A percentile compares a stretch with the other conserved stretches of the same genome.
Conservation (phyloP, 2,888 invertebrate genomes). For the Leptopilina drosophilae region DNA sequence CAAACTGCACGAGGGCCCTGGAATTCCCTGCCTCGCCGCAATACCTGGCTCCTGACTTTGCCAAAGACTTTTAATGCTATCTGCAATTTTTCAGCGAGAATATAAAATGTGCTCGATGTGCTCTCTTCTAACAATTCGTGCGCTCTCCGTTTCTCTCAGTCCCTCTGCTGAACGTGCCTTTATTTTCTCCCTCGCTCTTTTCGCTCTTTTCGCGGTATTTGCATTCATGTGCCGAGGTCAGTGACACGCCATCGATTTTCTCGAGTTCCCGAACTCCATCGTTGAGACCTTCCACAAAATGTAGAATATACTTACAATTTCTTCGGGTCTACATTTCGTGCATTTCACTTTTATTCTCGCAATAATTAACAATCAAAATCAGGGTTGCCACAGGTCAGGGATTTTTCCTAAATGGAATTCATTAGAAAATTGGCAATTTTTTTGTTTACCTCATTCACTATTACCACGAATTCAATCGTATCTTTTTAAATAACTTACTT, state of each 20-base stretch:
- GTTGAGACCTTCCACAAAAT: slow-evolving; percentile 34
- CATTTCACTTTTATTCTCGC: neutral
- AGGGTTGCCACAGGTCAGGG: no score
- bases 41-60: slow-evolving; percentile 15
- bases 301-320: slow-evolving; percentile 31
- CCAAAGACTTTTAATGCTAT: slow-evolving; percentile 7
- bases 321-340: neutral
- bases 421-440: no score
- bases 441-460: no score
- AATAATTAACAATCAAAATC: neutral
- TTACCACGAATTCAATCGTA: no score
- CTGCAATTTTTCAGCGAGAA: slow-evolving; percentile 32
- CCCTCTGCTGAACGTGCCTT: slow-evolving; percentile 20
- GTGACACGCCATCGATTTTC: slow-evolving; percentile 41
- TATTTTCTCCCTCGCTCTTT: slow-evolving; percentile 35
- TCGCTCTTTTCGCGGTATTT: slow-evolving; percentile 38
- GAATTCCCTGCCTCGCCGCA: neutral
- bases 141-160: slow-evolving; percentile 16
- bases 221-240: slow-evolving; percentile 38
- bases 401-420: no score
- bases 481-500: no score
- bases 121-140: slow-evolving; percentile 20
- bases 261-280: slow-evolving; percentile 36
- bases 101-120: slow-evolving; percentile 23
- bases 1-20: slow-evolving; percentile 15